phyloP scores from a whole-genome alignment of 2,888 invertebrate species.

The Eulithis prunata region DNA sequence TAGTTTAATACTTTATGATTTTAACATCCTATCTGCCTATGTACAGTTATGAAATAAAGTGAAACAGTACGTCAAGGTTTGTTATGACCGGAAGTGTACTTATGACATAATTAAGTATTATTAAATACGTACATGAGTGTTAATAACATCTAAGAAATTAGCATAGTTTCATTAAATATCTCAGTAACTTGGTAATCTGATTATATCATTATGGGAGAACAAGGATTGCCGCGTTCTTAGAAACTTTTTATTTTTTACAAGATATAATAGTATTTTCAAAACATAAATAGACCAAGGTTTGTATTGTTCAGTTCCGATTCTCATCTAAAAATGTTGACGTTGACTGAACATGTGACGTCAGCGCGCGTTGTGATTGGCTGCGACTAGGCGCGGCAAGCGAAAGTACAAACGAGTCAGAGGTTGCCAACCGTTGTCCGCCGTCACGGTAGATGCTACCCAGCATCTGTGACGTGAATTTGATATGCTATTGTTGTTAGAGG shows the following conservation, averaged over 20 bases:
- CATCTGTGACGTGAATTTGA: constrained; percentile 66
- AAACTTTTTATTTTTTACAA: background rate
- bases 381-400: constrained; percentile 43
- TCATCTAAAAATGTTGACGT: constrained; percentile 52
- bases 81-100: constrained; percentile 30
- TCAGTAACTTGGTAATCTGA: too few relatives aligned
- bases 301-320: constrained; percentile 11
- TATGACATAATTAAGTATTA: background rate
- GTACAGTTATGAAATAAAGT: constrained; percentile 32
- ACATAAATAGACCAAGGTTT: too few relatives aligned
- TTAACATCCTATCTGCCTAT: constrained; percentile 23
- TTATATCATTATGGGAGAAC: background rate
- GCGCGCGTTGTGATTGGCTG: constrained; percentile 47
- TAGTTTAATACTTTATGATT: constrained; percentile 27
- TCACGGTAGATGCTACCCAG: constrained; percentile 57
- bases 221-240: background rate
- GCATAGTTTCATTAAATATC: background rate
- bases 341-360: constrained; percentile 47
- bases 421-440: constrained; percentile 58
- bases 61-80: constrained; percentile 30
- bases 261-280: too few relatives aligned
- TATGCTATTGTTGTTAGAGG: constrained; percentile 60
- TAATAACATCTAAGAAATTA: background rate
- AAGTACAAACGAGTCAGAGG: constrained; percentile 58
- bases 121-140: background rate